Evolutionary conservation across 2,113 vertebrate genomes (phyloP).

Genomic region (Alligator sinensis): DNA sequence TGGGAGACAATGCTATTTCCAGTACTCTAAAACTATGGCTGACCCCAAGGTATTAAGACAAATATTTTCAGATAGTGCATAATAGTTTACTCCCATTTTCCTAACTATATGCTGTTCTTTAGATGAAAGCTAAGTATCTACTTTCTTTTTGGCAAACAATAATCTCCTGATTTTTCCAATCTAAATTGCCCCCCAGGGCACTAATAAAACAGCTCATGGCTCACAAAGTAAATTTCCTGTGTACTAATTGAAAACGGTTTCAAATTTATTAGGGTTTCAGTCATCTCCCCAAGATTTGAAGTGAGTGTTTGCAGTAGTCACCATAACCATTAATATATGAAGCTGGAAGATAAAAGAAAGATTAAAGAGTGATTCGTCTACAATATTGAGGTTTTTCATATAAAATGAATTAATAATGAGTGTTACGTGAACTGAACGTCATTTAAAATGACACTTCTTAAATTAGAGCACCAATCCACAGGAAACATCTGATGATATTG

Average conservation of each 20-base stretch:
- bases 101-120: background rate
- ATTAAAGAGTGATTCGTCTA: background rate
- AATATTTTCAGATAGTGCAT: conserved; percentile 44
- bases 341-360: conserved; percentile 37
- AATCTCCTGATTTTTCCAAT: conserved; percentile 68
- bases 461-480: background rate
- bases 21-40: conserved; percentile 47
- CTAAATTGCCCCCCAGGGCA: conserved; percentile 59
- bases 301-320: background rate
- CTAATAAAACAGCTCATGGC: conserved; percentile 66
- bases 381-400: background rate
- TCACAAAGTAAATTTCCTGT: conserved; percentile 75
- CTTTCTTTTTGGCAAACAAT: conserved; percentile 64
- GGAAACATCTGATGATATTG: conserved; percentile 1
- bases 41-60: conserved; percentile 35
- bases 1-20: conserved; percentile 11
- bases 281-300: conserved; percentile 49
- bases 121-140: conserved; percentile 58
- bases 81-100: conserved; percentile 56
- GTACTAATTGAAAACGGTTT: conserved; percentile 71
- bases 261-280: conserved; percentile 65
- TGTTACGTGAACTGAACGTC: background rate
- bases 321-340: conserved; percentile 11
- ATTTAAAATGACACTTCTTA: conserved; percentile 8
- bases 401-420: background rate